Percentiles rank a stretch among this genome's conserved stretches.
phyloP scores from a whole-genome alignment of 2,888 invertebrate genomes.

The Ormia ochracea region DNA sequence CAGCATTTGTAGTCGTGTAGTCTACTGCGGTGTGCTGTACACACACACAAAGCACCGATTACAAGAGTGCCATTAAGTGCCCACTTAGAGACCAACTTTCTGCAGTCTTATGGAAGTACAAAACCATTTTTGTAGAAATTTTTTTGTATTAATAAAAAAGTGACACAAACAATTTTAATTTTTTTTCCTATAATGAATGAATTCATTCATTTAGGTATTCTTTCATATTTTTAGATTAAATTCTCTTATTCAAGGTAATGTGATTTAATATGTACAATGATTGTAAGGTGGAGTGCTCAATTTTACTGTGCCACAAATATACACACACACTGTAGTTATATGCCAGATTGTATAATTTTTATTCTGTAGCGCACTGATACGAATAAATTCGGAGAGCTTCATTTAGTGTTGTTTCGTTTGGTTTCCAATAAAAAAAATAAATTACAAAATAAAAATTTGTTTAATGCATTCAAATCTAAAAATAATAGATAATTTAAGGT shows the following conservation, averaged over 20 bases:
- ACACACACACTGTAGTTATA: neutral
- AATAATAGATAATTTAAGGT: neutral
- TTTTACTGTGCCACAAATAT: neutral
- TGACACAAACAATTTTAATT: no score
- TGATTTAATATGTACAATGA: neutral
- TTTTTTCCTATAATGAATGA: no score
- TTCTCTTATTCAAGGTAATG: neutral
- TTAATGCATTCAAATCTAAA: neutral
- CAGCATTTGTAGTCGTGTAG: no score
- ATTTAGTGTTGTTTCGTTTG: neutral
- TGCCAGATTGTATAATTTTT: slow-evolving; percentile 2
- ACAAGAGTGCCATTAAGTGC: no score
- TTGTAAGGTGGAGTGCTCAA: neutral
- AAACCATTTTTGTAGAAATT: no score
- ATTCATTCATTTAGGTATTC: neutral
- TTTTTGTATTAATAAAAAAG: no score
- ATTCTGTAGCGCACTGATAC: neutral
- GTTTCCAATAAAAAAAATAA: neutral
- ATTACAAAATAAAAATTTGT: neutral
- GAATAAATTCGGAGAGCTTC: neutral
- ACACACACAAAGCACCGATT: no score
- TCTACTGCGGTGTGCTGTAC: no score
- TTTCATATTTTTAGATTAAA: neutral
- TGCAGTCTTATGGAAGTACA: no score
- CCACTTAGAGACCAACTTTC: no score